These are phyloP conservation scores for Megalops cyprinoides DNA, from an alignment of 2,797 vertebrate genomes.

Conservation along the genomic window DNA sequence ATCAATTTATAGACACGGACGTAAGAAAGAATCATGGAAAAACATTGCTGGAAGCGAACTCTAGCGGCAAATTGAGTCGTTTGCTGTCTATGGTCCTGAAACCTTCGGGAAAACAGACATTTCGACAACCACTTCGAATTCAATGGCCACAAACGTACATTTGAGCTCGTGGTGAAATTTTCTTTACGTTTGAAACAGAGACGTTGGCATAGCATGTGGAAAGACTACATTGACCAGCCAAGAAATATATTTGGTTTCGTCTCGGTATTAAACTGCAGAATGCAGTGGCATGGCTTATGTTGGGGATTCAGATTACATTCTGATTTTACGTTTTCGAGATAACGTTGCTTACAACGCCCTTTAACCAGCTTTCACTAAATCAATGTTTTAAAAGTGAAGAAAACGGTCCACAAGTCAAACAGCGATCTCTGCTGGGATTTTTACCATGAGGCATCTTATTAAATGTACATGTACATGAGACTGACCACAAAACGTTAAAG, in stretches of 20 bases:
- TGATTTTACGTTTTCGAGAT: background rate
- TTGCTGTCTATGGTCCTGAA: conserved; percentile 77
- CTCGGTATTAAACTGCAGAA: conserved; percentile 1
- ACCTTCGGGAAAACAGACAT: conserved; percentile 18
- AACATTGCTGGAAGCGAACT: conserved; percentile 51
- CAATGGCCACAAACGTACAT: background rate
- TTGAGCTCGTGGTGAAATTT: background rate
- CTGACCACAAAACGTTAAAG: conserved; percentile 3
- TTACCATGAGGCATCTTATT: background rate
- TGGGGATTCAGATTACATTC: background rate
- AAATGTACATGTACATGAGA: conserved; percentile 13
- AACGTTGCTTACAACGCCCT: background rate
- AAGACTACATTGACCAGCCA: background rate
- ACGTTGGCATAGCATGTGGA: background rate
- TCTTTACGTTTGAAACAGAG: background rate
- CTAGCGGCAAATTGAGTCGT: conserved; percentile 46
- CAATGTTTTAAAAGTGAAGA: conserved; percentile 1
- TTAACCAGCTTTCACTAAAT: background rate
- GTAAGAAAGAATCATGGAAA: background rate
- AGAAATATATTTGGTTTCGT: background rate
- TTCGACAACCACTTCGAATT: background rate
- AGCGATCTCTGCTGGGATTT: conserved; percentile 5
- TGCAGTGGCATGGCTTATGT: too few species aligned
- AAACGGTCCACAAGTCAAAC: conserved; percentile 16
- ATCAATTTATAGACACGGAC: background rate